Evolutionary conservation across 2,888 invertebrate genomes (phyloP), one percentile per base, ranked within the genome.

Genomic region (Idaea aversata): DNA sequence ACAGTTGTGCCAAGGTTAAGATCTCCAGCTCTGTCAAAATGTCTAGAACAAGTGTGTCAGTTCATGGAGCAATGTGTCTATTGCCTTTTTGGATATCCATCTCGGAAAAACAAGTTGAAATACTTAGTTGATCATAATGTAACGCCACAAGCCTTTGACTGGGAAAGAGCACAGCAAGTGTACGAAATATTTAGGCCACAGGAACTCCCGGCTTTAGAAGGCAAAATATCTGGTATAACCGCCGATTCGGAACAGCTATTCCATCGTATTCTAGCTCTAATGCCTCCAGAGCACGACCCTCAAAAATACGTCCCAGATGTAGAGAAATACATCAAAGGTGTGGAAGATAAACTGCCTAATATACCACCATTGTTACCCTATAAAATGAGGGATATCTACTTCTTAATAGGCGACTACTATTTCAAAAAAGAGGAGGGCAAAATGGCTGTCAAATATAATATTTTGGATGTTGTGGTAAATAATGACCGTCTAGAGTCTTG

Each of bases 351-450:
- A 63, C 81, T 95, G 69, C 95, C 96, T 0, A 79, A 77, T 3
- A 86, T 94, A n/a, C 91, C 91, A 57, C 87, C 90, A 65, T 79
- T 93, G 5, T 76, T 95, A 61, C 95, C 95, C 0, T 93, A 92
- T 71, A 94, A 95, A 82, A 94, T 96, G 78, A 94, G 94, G 57
- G 95, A 96, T 64, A 95, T 98, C 67, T 99, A 97, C 85, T 99
- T 98, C 83, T 91, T 99, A n/a, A 88, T 99, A 34, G 99, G 96
- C 0, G 99, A 99, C 90, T 97, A 96, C 87, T 96, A 98, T 87
- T 98, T 98, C 80, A 99, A 99, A 87, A 97, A 95, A 80, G 95
- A 96, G 75, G 97, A 98, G 74, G 95, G 94, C 73, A 88, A 90
- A 36, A 94, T 95, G 81, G 97, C 98, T 13, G 94, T 97, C 3